These are phyloP conservation scores for Excalfactoria chinensis DNA, from an alignment of 2,113 vertebrate genomes.

Conservation along the genomic window DNA sequence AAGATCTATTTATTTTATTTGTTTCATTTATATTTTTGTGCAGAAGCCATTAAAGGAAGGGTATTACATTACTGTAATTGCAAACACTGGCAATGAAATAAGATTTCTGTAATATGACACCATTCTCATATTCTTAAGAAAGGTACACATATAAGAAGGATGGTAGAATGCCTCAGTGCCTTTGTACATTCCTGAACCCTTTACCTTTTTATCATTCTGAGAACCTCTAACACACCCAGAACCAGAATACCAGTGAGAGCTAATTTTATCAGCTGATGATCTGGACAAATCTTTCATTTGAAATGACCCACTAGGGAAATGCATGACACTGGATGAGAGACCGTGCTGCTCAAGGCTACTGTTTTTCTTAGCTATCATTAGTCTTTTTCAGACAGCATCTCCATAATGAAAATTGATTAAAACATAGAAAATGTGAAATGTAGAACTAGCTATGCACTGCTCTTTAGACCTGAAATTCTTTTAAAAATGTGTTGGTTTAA, in stretches of 20 bases:
- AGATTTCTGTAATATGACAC: not conserved
- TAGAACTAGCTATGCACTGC: not conserved
- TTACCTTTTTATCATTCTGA: not conserved
- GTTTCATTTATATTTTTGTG: not conserved
- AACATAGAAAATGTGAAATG: not conserved
- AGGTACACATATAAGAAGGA: not conserved
- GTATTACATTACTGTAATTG: not conserved
- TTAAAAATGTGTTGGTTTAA: not conserved
- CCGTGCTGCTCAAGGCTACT: not conserved
- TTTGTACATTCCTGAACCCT: fast-evolving
- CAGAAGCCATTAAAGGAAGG: not conserved
- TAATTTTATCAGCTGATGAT: not conserved
- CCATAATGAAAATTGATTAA: not conserved
- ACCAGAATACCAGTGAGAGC: not conserved
- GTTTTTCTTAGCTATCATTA: not conserved
- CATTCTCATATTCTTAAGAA: not conserved
- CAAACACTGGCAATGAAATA: not conserved
- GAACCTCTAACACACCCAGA: not conserved
- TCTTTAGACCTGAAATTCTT: not conserved
- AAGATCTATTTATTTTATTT: not conserved
- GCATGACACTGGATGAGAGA: not conserved
- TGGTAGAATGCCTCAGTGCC: not conserved
- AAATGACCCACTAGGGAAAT: not conserved
- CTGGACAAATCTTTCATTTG: not conserved
- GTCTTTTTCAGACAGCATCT: not conserved